Base-by-base conservation (phyloP, 2,797 vertebrate genomes). In the Pangasius djambal region DNA sequence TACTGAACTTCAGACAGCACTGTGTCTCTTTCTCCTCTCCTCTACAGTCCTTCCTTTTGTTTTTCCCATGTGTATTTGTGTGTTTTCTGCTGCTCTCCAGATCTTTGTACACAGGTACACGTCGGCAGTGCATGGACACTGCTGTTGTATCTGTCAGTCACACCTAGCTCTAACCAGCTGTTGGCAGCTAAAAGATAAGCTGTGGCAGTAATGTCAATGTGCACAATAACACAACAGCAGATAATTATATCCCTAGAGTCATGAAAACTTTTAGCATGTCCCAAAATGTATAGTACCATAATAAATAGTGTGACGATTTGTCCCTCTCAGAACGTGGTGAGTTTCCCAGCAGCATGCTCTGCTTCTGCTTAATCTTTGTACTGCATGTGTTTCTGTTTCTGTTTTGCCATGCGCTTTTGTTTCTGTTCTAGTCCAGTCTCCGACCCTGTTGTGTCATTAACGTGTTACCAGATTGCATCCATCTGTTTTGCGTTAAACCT, bases 41-140 rank as follows among this genome's bases (percentile, higher is more conserved):
- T 61, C 18, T 22, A 61, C 79, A 82, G 77, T 34, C 77, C 55
- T 59, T 55, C 55, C 57, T 63, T 83, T 81, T 59, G 52, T 81
- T 57, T 59, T 83, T 83, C 79, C 77, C 50, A 12, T 61, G 57
- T 25, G 79, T 40, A 13, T 40, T 6, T 83, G 37, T 83, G 22
- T 44, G 37, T 40, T 61, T 82, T 61, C 57, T 28, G 79, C 34
- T 44, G 57, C 34, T 40, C 57, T 13, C 12, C 20, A 82, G 79
- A 40, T 61, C 55, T 82, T 82, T 61, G 22, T 44, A 48, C 25
- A n/a, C 74, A 77, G 44, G 25, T 50, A 77, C 12, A 50, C 48
- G 0, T 18, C 3, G 15, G 50, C 25, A 79, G 50, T 57, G n/a
- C n/a, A 57, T 8, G 10, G 77, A 79, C n/a, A 79, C 77, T 34